These are phyloP conservation scores for Excalfactoria chinensis DNA, from an alignment of 2,113 vertebrate species.

Conservation along the genomic window DNA sequence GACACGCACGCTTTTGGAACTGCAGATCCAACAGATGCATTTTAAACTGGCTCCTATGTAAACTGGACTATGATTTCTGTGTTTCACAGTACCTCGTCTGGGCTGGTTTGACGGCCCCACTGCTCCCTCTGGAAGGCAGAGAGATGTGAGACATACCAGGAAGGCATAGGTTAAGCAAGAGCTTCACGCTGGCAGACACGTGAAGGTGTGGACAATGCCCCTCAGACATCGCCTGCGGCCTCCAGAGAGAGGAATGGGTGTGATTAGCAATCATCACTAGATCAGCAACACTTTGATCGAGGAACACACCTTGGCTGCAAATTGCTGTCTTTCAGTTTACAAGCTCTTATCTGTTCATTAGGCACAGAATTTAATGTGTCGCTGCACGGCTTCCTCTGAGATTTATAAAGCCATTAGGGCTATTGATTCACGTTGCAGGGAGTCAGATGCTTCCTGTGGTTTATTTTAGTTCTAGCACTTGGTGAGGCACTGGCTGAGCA, in stretches of 20 bases:
- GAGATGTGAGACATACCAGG: background rate
- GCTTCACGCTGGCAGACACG: background rate
- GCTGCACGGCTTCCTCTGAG: background rate
- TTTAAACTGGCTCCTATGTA: constrained; percentile 34
- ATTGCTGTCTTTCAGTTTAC: constrained; percentile 6
- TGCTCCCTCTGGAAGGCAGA: constrained; percentile 51
- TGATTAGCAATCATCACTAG: constrained; percentile 45
- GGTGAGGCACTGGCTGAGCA: background rate
- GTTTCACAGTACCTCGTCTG: background rate
- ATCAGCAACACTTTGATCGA: constrained; percentile 56
- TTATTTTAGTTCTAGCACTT: background rate
- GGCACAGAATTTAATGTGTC: background rate
- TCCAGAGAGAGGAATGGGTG: constrained; percentile 11
- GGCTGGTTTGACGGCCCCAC: background rate
- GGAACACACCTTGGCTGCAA: constrained; percentile 54
- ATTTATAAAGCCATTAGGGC: background rate
- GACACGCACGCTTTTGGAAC: background rate
- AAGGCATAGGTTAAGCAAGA: background rate
- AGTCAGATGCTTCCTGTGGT: background rate
- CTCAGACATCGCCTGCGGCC: background rate
- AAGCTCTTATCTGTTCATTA: constrained; percentile 8
- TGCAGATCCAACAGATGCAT: constrained; percentile 28
- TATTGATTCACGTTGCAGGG: constrained; percentile 26
- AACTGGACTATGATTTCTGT: background rate
- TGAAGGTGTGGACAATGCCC: background rate